Evolutionary conservation across 2,888 invertebrate species (phyloP), one percentile per base, ranked within the genome.

Genomic region (Cephus nigrinus): DNA sequence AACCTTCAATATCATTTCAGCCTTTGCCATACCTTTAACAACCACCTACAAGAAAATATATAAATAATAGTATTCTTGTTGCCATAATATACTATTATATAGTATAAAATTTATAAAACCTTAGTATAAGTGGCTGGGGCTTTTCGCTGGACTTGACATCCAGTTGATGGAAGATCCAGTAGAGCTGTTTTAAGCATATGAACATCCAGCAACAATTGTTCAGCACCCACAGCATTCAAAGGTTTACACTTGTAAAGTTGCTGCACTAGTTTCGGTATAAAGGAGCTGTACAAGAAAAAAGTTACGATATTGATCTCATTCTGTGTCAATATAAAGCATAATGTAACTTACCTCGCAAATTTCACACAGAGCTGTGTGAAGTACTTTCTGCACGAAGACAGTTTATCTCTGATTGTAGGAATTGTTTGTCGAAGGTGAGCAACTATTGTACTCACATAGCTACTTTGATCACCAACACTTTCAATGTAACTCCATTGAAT

Each of bases 1-100:
- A 40, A 99, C 94, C 93, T 99, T 99, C n/a, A 99, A 93, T 69
- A 99, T 97, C 98, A 99, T 98, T 92, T 99, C 99, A 0, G 99
- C 99, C 88, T 97, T 97, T 0, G 97, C 98, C 98, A 99, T 99
- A 68, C 98, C 94, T 92, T 96, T 95, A 1, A 96, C 94, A 0
- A 97, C 97, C 36, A 95, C 93, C 90, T 94, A 93, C 4, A 94
- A 94, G 74, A 34, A 32, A 40, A 69, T 73, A 30, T 34, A 73
- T 33, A n/a, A 74, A 69, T 4, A 71, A 71, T 71, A 32, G 30
- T 15, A 71, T 71, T 11, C 1, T 55, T 55, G 55, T 9, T 33
- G 30, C 15, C 23, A 32, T 33, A 32, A 12, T 36, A 36, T 36
- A 55, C 23, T 23, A 23, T 55, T 55, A 55, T 9, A 23, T 23